Base-by-base conservation (phyloP, 2,888 invertebrate species). In the Drosophila sordidapex region DNA sequence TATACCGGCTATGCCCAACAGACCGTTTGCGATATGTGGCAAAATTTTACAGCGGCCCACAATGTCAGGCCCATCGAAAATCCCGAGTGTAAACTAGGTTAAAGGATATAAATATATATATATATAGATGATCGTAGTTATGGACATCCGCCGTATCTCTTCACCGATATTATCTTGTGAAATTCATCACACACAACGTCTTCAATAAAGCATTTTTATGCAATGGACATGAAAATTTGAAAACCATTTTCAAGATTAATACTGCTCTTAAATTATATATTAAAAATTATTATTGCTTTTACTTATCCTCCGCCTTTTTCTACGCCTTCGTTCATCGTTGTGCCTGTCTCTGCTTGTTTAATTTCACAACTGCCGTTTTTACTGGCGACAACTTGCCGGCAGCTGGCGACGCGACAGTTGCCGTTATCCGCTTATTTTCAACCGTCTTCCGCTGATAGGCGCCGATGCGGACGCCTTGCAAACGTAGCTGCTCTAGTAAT, bases 1-100 rank as follows among this genome's bases (percentile, higher is more conserved):
- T 76, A 80, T 13, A 51, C 70, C 1, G 76, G 81, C 2, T 77
- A 65, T 27, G 71, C 51, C 2, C 70, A 58, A 1, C 56, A 62
- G 18, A 65, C 58, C 2, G 51, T 80, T 0, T 59, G 71, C 52
- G 76, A 77, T 29, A 40, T 40, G 2, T 80, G 76, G 76, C 49
- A 69, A 0, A 69, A 40, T n/a, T 80, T 74, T 48, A 64, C 46
- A 7, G 27, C 35, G 1, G 29, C 5, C 0, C 49, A 77, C 13
- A 58, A 57, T n/a, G 18, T 59, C 25, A 70, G 33, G 33, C 18
- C 38, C 25, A 31, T 25, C 18, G 15, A 46, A 46, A 25, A 25
- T 46, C 4, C 2, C 7, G 4, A 15, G 21, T 46, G 15, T 8
- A 46, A 46, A 25, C 25, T 8, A 25, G 8, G 4, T 46, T 15